A percentile compares a stretch with the other conserved stretches of the same genome.
These are phyloP conservation scores for Kryptopterus vitreolus DNA, from an alignment of 2,797 vertebrate species.

Conservation along the genomic window DNA sequence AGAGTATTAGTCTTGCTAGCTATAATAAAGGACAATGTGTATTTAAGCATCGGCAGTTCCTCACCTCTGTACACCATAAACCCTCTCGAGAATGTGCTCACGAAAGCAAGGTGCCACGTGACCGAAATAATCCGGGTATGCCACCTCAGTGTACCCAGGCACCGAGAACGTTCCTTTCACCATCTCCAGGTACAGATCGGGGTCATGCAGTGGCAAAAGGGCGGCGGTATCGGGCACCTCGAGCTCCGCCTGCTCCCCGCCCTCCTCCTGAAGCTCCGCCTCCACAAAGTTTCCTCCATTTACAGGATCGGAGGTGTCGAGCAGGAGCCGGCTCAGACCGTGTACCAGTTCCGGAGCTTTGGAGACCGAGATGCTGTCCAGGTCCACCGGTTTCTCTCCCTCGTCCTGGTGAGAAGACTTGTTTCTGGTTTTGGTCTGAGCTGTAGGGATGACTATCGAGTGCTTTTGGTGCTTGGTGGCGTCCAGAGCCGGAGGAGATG, in stretches of 20 bases:
- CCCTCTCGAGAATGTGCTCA: conserved; percentile 90
- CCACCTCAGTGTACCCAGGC: conserved; percentile 90
- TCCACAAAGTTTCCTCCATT: conserved; percentile 68
- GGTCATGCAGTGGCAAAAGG: conserved; percentile 86
- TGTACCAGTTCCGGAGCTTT: conserved; percentile 78
- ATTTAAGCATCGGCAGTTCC: conserved; percentile 34
- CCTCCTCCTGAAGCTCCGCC: conserved; percentile 79
- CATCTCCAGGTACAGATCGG: conserved; percentile 92
- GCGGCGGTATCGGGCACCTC: conserved; percentile 81
- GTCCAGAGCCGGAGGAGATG: conserved; percentile 55
- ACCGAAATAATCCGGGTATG: conserved; percentile 97
- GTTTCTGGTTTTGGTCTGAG: conserved; percentile 64
- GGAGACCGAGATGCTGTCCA: conserved; percentile 68
- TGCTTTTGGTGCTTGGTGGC: conserved; percentile 62
- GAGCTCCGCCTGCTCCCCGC: conserved; percentile 75
- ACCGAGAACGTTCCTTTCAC: conserved; percentile 89
- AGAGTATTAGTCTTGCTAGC: neutral
- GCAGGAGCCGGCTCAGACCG: conserved; percentile 79
- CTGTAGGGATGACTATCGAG: conserved; percentile 89
- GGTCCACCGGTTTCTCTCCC: conserved; percentile 64
- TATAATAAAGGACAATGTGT: neutral
- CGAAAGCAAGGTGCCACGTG: conserved; percentile 87
- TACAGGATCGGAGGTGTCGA: conserved; percentile 70
- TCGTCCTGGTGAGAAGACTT: conserved; percentile 60
- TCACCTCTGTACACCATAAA: conserved; percentile 96